Evolutionary conservation across 2,888 invertebrate genomes (phyloP), one percentile per base, ranked within the genome.

Genomic region (Diaprepes abbreviatus): DNA sequence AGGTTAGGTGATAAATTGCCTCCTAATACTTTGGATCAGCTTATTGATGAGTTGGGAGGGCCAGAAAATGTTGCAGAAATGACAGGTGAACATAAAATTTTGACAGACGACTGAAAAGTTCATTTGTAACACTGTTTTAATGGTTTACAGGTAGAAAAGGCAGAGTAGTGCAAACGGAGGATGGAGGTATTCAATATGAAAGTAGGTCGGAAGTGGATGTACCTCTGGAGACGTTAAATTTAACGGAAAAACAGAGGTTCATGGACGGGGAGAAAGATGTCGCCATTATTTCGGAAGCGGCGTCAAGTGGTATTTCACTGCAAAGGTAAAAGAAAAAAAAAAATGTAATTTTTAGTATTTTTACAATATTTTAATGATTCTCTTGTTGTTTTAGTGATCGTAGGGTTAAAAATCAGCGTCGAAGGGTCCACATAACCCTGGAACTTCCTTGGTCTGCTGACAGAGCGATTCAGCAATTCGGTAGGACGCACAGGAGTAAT

Each of bases 361-460:
- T 7, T 36, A 10, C 31, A 17, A 24, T 35, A 9, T 9, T 40
- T 68, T 97, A 98, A 78, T 97, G 97, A 0, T 85, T 99, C 70
- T 98, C 9, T 6, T 9, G 28, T 7, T 98, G 83, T 38, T 3
- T 14, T 21, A 96, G 98, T 77, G 99, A 99, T 83, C 87, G 97
- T 62, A 88, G 99, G 74, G 98, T 93, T 35, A 88, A 92, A 73
- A 99, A 99, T 85, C 97, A 97, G 85, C 89, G 93, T 78, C 88
- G 98, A 67, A 88, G 99, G 69, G 98, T 99, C 12, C 99, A 99
- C 85, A 98, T 99, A 77, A 99, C 99, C 0, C 83, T 99, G 52
- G 99, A 99, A 83, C 85, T 99, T 79, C 99, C 99, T 0, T 99
- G 99, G 99, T 97, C 97, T 71, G 99, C 99, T 10, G 99, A 99